Conservation (phyloP, 2,113 vertebrate genomes). For the Hippocampus zosterae region DNA sequence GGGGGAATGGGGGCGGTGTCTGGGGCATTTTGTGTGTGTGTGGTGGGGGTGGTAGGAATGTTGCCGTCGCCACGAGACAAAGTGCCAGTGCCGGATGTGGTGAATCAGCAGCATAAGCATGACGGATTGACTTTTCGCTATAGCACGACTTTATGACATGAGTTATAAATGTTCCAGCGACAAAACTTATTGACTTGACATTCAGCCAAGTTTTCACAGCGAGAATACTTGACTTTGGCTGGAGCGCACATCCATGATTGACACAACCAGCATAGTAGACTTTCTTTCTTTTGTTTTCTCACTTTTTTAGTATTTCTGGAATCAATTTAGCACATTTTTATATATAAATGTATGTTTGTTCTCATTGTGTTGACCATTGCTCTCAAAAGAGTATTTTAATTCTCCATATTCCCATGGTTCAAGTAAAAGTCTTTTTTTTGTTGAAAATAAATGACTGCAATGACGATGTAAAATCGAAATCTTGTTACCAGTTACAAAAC, state of each 20-base stretch:
- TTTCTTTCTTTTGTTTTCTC: not conserved
- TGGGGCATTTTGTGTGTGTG: not conserved
- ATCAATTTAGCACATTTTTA: too few species aligned
- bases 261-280: not conserved
- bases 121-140: conserved; percentile 36
- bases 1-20: too few species aligned
- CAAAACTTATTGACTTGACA: not conserved
- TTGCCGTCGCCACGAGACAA: conserved; percentile 52
- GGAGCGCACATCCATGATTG: not conserved
- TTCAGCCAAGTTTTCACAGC: not conserved
- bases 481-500: too few species aligned
- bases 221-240: not conserved
- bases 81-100: conserved; percentile 40
- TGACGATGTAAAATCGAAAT: too few species aligned
- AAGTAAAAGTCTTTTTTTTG: too few species aligned
- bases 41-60: conserved; percentile 19
- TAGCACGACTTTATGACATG: conserved; percentile 2
- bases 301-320: too few species aligned
- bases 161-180: conserved; percentile 1
- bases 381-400: too few species aligned
- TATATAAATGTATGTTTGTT: too few species aligned
- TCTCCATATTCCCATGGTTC: too few species aligned
- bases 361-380: too few species aligned
- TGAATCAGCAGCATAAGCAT: conserved; percentile 56
- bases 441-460: too few species aligned